Evolutionary conservation across 2,113 vertebrate genomes (phyloP).

Genomic region (Mionectes macconnelli): DNA sequence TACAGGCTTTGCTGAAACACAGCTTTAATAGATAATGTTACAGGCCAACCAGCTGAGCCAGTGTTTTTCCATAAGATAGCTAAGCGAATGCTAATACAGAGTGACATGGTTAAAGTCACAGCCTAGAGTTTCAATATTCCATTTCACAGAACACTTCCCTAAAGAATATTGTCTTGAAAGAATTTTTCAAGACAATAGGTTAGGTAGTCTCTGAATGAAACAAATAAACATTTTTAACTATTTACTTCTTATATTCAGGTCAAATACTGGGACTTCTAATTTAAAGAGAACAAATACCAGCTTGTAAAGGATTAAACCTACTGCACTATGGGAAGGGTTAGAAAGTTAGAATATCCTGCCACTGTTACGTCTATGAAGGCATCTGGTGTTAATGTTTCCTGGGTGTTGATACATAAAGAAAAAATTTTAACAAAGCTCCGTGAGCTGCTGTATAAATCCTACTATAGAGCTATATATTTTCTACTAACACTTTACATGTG

Average conservation of each 20-base stretch:
- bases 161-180: no score
- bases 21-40: background rate
- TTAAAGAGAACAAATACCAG: no score
- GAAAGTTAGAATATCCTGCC: background rate
- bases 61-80: background rate
- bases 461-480: background rate
- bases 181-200: background rate
- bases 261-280: background rate
- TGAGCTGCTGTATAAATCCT: background rate
- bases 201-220: background rate
- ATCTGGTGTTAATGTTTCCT: background rate
- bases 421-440: background rate
- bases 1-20: background rate
- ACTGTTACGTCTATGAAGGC: accelerated
- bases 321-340: background rate
- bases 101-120: background rate
- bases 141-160: background rate
- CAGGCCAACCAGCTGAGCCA: background rate
- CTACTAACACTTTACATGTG: background rate
- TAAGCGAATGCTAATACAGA: background rate
- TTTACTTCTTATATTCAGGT: background rate
- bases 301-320: background rate
- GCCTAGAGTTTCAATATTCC: background rate
- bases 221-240: background rate
- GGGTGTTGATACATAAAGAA: background rate